Conservation (phyloP, 1,140 invertebrate genomes). For the Dreissena rostriformis region DNA sequence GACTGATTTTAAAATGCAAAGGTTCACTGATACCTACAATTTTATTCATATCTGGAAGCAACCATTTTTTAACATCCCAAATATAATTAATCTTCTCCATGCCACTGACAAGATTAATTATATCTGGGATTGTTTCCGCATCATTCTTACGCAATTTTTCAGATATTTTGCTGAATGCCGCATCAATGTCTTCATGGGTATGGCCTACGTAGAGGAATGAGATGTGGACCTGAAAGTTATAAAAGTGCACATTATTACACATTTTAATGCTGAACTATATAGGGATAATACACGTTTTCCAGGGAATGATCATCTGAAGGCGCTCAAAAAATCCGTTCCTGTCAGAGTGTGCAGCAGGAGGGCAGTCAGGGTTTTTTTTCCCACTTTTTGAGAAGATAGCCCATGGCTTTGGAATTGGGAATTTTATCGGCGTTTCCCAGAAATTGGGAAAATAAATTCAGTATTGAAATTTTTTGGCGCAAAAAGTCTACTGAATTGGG, state of each 20-base stretch:
- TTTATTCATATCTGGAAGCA: not conserved
- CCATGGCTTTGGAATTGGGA: too few species aligned
- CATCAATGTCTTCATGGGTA: conserved; percentile 23
- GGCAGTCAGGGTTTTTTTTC: too few species aligned
- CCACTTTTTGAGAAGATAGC: too few species aligned
- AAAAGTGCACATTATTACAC: not conserved
- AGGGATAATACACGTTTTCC: too few species aligned
- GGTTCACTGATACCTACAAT: not conserved
- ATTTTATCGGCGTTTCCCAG: too few species aligned
- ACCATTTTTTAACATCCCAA: conserved; percentile 7
- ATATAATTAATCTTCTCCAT: not conserved
- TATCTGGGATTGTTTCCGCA: conserved; percentile 19
- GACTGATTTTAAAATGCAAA: conserved; percentile 1
- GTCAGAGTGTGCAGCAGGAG: too few species aligned
- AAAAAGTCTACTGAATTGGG: too few species aligned
- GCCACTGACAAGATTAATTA: not conserved
- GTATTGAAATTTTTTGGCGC: too few species aligned
- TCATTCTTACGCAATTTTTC: not conserved
- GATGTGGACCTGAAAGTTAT: not conserved
- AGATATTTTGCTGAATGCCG: conserved; percentile 23
- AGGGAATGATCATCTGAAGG: too few species aligned
- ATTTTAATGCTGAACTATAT: too few species aligned
- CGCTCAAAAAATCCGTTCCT: too few species aligned
- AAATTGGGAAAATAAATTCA: too few species aligned
- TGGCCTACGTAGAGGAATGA: conserved; percentile 23